These are phyloP conservation scores for Fulmarus glacialis DNA, from an alignment of 2,113 vertebrate genomes.

Conservation along the genomic window DNA sequence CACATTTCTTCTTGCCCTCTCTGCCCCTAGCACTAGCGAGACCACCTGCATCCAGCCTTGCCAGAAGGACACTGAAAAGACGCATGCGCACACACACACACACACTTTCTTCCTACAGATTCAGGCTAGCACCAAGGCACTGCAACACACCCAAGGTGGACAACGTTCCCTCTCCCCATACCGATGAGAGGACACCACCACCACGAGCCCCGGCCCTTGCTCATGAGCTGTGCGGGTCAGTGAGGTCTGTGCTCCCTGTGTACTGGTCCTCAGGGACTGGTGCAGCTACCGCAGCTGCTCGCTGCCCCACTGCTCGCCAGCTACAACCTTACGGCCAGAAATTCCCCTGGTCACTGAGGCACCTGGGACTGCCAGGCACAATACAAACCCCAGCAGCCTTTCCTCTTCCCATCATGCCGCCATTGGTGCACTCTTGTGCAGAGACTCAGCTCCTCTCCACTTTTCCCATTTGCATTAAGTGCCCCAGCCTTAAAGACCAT, in stretches of 20 bases:
- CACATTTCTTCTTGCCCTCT: not conserved
- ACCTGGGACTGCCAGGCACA: not conserved
- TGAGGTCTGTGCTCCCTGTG: not conserved
- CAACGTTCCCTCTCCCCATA: not conserved
- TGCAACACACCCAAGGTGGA: not conserved
- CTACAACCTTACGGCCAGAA: not conserved
- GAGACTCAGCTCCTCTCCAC: not conserved
- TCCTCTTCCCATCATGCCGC: not conserved
- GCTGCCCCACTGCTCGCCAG: not conserved
- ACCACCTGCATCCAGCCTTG: not conserved
- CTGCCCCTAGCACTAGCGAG: not conserved
- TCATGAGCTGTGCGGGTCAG: not conserved
- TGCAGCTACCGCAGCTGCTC: not conserved
- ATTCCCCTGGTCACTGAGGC: not conserved
- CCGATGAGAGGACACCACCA: not conserved
- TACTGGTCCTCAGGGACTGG: not conserved
- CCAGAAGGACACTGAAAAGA: not conserved
- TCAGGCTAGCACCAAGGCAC: not conserved
- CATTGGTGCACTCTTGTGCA: not conserved
- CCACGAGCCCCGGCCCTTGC: not conserved
- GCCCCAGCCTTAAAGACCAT: not conserved
- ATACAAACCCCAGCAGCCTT: not conserved
- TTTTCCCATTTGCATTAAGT: not conserved
- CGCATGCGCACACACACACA: accelerated
- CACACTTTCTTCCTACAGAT: not conserved